phyloP scores from a whole-genome alignment of 2,888 invertebrate species.

The Camptogramma bilineatum region DNA sequence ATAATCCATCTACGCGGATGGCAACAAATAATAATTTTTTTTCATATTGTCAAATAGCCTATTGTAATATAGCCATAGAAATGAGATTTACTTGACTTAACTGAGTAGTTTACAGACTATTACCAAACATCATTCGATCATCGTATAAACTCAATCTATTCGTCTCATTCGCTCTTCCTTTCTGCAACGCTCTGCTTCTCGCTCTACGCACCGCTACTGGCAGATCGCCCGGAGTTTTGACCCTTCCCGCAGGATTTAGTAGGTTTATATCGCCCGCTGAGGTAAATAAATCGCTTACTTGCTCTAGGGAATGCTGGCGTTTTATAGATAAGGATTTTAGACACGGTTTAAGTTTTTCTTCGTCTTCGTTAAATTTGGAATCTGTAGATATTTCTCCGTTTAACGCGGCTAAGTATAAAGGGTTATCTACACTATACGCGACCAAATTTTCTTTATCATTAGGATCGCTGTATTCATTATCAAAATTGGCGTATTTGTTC shows the following conservation, averaged over 20 bases:
- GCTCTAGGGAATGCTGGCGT: constrained; percentile 90
- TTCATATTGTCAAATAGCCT: no score
- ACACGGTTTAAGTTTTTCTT: constrained; percentile 60
- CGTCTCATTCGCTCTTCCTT: constrained; percentile 77
- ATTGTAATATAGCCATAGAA: neutral
- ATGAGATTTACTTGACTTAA: neutral
- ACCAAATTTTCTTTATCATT: constrained; percentile 77
- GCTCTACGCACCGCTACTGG: constrained; percentile 91
- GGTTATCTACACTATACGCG: constrained; percentile 75
- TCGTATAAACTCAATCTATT: constrained; percentile 94
- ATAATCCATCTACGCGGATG: no score
- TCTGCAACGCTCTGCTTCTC: constrained; percentile 86
- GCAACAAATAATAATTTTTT: no score
- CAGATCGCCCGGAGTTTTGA: constrained; percentile 93
- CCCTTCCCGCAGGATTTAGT: constrained; percentile 90
- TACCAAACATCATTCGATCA: constrained; percentile 93
- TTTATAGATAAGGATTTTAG: constrained; percentile 69
- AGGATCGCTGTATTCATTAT: constrained; percentile 79
- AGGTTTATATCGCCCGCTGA: constrained; percentile 88
- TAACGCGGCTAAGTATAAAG: constrained; percentile 74
- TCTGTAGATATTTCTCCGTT: constrained; percentile 71
- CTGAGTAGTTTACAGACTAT: constrained; percentile 61
- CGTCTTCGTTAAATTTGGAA: constrained; percentile 49
- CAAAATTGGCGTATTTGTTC: constrained; percentile 78
- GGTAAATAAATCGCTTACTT: constrained; percentile 91